Evolutionary conservation across 2,888 invertebrate genomes (phyloP).

Genomic region (Amiota minor): DNA sequence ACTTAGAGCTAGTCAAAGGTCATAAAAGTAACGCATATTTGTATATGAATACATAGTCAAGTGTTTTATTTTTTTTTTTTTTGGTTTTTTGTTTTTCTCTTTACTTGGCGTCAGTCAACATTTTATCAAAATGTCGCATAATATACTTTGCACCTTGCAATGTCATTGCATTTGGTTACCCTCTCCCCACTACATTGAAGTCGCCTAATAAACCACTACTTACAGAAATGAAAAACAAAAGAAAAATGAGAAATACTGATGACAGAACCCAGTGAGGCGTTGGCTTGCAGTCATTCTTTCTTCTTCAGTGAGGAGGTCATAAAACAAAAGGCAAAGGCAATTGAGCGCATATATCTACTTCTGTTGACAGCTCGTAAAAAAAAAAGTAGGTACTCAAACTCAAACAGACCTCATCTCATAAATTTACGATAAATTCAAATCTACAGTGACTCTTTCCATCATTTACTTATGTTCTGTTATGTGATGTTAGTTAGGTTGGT

Average conservation of each 20-base stretch:
- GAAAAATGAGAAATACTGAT: constrained; percentile 4
- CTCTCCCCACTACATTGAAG: background rate
- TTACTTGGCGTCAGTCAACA: background rate
- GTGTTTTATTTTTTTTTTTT: no score
- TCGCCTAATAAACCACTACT: background rate
- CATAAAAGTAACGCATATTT: constrained; percentile 17
- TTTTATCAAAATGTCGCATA: background rate
- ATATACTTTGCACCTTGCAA: constrained; percentile 26
- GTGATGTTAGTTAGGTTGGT: no score
- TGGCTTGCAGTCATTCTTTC: background rate
- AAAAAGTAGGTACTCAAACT: background rate
- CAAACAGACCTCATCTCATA: no score
- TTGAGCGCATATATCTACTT: constrained; percentile 64
- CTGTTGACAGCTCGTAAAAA: constrained; percentile 67
- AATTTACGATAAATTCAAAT: no score
- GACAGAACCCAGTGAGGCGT: constrained; percentile 16
- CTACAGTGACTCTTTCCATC: no score
- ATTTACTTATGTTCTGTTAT: background rate
- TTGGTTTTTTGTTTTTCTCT: no score
- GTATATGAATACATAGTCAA: constrained; percentile 5
- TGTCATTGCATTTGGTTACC: background rate
- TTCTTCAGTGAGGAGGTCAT: background rate
- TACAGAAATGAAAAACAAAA: constrained; percentile 9
- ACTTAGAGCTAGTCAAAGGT: background rate
- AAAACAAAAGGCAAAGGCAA: constrained; percentile 67